A percentile compares a stretch with the other conserved stretches of the same genome.
Evolutionary conservation across 2,888 invertebrate species (phyloP).

Genomic region (Galeruca laticollis): DNA sequence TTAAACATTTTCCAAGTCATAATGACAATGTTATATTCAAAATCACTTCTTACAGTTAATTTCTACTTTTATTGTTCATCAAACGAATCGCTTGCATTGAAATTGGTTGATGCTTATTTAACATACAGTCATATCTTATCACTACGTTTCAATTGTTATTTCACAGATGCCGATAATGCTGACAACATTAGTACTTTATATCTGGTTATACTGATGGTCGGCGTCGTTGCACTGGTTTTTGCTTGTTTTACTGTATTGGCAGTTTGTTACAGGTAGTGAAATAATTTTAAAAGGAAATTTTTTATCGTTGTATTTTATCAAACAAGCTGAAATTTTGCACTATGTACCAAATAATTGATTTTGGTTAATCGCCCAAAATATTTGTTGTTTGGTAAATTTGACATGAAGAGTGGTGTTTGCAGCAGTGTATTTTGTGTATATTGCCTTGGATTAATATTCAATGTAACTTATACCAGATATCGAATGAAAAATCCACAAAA

Average conservation of each 20-base stretch:
- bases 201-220: conserved; percentile 93
- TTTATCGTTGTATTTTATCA: conserved; percentile 30
- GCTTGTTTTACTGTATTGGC: conserved; percentile 95
- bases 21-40: too few species aligned
- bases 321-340: conserved; percentile 9
- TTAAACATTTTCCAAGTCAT: too few species aligned
- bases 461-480: conserved; percentile 24
- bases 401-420: conserved; percentile 41
- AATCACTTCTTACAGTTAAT: too few species aligned
- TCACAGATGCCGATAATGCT: conserved; percentile 80
- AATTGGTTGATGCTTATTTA: too few species aligned
- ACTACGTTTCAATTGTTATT: conserved; percentile 42
- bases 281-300: conserved; percentile 26
- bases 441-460: conserved; percentile 58
- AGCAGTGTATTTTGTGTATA: conserved; percentile 63
- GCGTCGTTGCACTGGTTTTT: conserved; percentile 94
- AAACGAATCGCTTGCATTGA: too few species aligned
- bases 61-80: too few species aligned
- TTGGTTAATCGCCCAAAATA: background rate
- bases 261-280: conserved; percentile 91
- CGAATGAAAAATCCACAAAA: conserved; percentile 31
- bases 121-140: background rate
- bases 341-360: background rate
- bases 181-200: conserved; percentile 89
- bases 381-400: conserved; percentile 12